Evolutionary conservation across 92 coral and sea anemone species (phyloP).

Genomic region (Actinostola sp.): DNA sequence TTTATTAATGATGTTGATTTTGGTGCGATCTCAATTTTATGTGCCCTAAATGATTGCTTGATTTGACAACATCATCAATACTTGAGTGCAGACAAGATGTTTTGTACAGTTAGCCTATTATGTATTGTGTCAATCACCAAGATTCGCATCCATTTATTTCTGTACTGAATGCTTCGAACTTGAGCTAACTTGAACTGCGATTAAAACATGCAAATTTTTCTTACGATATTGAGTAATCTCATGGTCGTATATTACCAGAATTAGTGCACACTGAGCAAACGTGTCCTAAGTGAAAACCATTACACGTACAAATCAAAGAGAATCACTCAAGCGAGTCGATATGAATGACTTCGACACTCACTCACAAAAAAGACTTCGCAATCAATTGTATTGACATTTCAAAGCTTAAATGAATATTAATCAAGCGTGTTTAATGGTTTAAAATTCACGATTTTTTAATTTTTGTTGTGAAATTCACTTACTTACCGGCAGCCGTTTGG

Average conservation of each 20-base stretch:
- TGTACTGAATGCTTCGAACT: too few relatives aligned
- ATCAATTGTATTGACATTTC: background rate
- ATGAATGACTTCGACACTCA: constrained; percentile 13
- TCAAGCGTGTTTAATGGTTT: background rate
- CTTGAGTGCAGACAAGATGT: too few relatives aligned
- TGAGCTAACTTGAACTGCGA: too few relatives aligned
- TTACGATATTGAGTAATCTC: background rate
- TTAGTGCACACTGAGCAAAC: too few relatives aligned
- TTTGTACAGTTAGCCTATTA: too few relatives aligned
- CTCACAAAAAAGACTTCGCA: background rate
- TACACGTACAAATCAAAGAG: background rate
- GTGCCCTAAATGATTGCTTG: too few relatives aligned
- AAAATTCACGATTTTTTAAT: constrained; percentile 5
- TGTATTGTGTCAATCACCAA: too few relatives aligned
- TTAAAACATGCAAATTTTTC: too few relatives aligned
- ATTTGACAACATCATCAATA: too few relatives aligned
- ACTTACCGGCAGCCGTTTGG: constrained; percentile 64
- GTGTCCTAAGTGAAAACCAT: background rate
- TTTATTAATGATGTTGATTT: too few relatives aligned
- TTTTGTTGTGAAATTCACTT: background rate
- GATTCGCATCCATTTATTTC: too few relatives aligned
- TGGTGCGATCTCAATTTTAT: too few relatives aligned
- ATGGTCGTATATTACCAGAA: background rate
- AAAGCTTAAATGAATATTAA: background rate
- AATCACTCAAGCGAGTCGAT: constrained; percentile 2